Evolutionary conservation across 2,113 vertebrate species (phyloP), one percentile per base, ranked within the genome.

Genomic region (Syngnathus typhle): DNA sequence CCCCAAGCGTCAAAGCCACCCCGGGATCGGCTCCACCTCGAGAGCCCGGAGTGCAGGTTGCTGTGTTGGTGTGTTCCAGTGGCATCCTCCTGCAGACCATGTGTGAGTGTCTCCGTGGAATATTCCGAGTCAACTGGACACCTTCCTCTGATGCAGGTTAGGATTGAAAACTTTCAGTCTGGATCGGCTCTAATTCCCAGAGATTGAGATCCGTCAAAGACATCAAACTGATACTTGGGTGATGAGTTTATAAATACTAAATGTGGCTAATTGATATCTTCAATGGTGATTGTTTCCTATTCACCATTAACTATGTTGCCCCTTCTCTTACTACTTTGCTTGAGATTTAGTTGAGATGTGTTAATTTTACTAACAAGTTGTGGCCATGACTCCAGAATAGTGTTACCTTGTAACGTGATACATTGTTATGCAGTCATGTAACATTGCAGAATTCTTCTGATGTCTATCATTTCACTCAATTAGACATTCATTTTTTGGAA

Each of bases 91-190:
- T 68, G 69, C 64, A 52, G 79, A 89, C 86, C 87, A 93, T 93
- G 92, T 92, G 91, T 73, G 91, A 92, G 77, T 93, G 91, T 84
- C 87, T 93, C 69, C 88, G 88, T 81, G 85, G 87, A 85, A 87
- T 93, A 80, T 91, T 93, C 85, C 84, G 88, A 76, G 88, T 91
- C 81, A 88, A 84, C 86, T 91, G 91, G 91, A 88, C 89, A 12
- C 88, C 89, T 16, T 84, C 89, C 74, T 88, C 90, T 59, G 74
- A 80, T 65, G 75, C 90, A 89, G 89, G 92, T 93, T 78, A 86
- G 89, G 85, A 61, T 44, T n/a, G 60, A 37, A 60, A 32, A 8
- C 16, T 23, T 27, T 37, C 32, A 37, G 41, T 46, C 47, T 11
- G 64, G 61, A 64, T 64, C 39, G 27, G 19, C 44, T 13, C 8